phyloP scores from a whole-genome alignment of 2,888 invertebrate genomes.

The Acrobasis consociella region DNA sequence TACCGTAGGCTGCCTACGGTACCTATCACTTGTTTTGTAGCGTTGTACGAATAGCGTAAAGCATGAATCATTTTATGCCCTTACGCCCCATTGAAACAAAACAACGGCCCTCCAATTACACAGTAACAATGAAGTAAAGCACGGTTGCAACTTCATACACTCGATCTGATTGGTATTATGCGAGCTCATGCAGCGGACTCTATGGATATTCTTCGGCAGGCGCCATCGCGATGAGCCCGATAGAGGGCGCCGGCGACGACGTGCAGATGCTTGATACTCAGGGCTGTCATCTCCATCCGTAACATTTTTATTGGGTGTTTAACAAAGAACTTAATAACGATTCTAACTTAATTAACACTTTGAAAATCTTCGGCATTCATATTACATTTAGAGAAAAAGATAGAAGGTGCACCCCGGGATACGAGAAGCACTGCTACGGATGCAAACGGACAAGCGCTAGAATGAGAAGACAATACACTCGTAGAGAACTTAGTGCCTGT shows the following conservation, averaged over 20 bases:
- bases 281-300: conserved; percentile 2
- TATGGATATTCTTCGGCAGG: conserved; percentile 39
- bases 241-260: conserved; percentile 62
- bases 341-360: too few relatives aligned
- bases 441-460: too few relatives aligned
- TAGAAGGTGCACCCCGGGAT: too few relatives aligned
- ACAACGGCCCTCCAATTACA: neutral
- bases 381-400: too few relatives aligned
- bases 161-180: conserved; percentile 12
- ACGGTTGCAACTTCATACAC: conserved; percentile 8
- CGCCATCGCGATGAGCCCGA: conserved; percentile 68
- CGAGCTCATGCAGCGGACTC: conserved; percentile 10
- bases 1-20: too few relatives aligned
- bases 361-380: too few relatives aligned
- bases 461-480: too few relatives aligned
- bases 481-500: too few relatives aligned
- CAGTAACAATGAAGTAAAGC: conserved; percentile 1
- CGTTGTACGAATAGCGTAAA: too few relatives aligned
- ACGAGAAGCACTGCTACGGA: too few relatives aligned
- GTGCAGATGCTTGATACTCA: conserved; percentile 67
- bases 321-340: neutral
- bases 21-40: too few relatives aligned
- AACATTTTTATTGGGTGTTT: neutral
- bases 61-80: neutral
- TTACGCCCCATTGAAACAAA: neutral